Evolutionary conservation across 2,888 invertebrate species (phyloP), one percentile per base, ranked within the genome.

Genomic region (Leucoptera coffeella): DNA sequence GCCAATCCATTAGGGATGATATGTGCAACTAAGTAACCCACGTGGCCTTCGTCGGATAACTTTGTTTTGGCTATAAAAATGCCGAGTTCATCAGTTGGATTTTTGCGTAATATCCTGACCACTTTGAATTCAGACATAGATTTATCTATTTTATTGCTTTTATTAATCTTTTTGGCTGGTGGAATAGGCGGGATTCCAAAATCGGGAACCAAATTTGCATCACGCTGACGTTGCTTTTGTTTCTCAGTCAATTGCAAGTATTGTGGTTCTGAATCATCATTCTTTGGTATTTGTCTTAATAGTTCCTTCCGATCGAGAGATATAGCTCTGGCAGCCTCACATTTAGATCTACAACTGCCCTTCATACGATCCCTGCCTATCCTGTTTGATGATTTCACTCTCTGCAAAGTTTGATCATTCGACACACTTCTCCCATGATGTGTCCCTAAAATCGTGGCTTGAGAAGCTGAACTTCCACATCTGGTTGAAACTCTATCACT

Each of bases 21-120:
- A 43, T 82, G 79, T 13, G 82, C 82, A 3, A 85, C 80, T 31
- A 81, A 59, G 45, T 82, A 84, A 10, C 80, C 79, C n/a, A 72
- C 46, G 30, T 69, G 73, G n/a, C 71, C 74, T 45, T 75, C 73
- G 29, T 76, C 76, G 3, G 75, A 61, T 10, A 77, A 58, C 34
- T 75, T 77, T 17, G 75, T 76, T 53, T 80, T 81, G 3, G 82
- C 79, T 31, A 85, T 82, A 40, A 80, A 80, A 45, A 85, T 82
- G 4, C 84, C 84, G 23, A 85, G 51, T 46, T 81, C 82, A 42
- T 82, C 80, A 17, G 67, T 55, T 3, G 75, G 65, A 30, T 57
- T 69, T 30, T 71, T 67, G 38, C 76, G 72, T 4, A 60, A 48
- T 32, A 82, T 71, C 38, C 75, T 72, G 4, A 80, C 77, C 4